Conservation (phyloP, 2,797 vertebrate species). For the Streptopelia turtur region DNA sequence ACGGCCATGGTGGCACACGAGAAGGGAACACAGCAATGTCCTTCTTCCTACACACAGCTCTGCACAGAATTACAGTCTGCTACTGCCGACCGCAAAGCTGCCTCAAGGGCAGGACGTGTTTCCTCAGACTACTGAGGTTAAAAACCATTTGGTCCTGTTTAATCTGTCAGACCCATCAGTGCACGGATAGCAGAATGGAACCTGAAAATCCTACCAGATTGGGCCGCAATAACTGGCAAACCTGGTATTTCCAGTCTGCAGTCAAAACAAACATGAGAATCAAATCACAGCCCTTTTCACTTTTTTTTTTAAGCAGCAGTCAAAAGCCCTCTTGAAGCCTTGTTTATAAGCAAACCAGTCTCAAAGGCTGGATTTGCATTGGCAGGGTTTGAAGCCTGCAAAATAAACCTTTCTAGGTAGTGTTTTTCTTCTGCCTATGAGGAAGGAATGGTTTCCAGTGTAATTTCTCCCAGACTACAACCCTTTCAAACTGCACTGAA, state of each 20-base stretch:
- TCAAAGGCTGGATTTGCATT: constrained; percentile 60
- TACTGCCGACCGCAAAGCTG: neutral
- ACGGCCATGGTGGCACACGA: neutral
- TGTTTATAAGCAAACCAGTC: constrained; percentile 55
- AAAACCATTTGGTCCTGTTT: neutral
- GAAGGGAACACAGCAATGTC: neutral
- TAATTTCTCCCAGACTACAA: constrained; percentile 2
- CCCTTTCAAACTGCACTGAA: neutral
- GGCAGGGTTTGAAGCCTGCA: constrained; percentile 39
- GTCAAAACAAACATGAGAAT: constrained; percentile 54
- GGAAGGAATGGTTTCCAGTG: neutral
- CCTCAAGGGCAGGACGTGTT: neutral
- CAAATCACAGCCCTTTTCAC: neutral
- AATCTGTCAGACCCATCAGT: constrained; percentile 1
- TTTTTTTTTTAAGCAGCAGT: neutral
- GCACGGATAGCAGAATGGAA: neutral
- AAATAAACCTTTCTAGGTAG: constrained; percentile 68
- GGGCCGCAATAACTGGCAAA: constrained; percentile 38
- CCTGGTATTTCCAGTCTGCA: constrained; percentile 58
- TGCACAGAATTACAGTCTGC: neutral
- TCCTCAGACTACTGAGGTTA: neutral
- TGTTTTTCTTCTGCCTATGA: constrained; percentile 61
- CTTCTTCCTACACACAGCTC: neutral
- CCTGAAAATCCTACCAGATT: constrained; percentile 43
- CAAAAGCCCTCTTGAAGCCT: constrained; percentile 56